Conservation (phyloP, 2,888 invertebrate species). For the Nebria salina region DNA sequence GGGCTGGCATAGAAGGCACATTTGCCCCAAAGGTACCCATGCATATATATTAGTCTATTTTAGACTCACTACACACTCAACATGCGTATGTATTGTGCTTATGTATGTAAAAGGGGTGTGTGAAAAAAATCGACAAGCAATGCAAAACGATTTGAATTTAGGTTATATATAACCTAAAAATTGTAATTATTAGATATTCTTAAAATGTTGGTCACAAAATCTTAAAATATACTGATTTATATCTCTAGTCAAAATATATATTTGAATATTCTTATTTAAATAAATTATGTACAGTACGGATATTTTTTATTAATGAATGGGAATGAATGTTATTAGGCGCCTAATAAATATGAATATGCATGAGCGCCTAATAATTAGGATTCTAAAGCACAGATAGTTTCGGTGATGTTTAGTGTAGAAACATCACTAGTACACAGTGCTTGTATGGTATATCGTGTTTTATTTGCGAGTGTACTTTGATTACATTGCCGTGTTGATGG, state of each 20-base stretch:
- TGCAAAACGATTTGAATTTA: too few species aligned
- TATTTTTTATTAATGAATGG: neutral
- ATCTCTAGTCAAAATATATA: too few species aligned
- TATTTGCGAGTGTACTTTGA: conserved; percentile 61
- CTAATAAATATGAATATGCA: too few species aligned
- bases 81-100: neutral
- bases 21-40: conserved; percentile 56
- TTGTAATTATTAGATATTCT: too few species aligned
- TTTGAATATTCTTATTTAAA: too few species aligned
- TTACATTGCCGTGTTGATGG: conserved; percentile 60
- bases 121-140: neutral
- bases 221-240: too few species aligned
- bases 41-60: conserved; percentile 66
- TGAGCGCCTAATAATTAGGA: too few species aligned
- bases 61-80: neutral
- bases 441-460: conserved; percentile 38
- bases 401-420: too few species aligned
- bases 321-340: neutral
- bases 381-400: too few species aligned
- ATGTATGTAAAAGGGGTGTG: neutral
- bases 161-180: too few species aligned
- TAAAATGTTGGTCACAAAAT: too few species aligned
- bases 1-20: neutral
- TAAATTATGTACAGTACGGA: too few species aligned
- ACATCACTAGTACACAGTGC: neutral